Percentiles rank a stretch among this genome's conserved stretches.
Conservation (phyloP, 2,113 vertebrate species). For the Hydrochoerus hydrochaeris region DNA sequence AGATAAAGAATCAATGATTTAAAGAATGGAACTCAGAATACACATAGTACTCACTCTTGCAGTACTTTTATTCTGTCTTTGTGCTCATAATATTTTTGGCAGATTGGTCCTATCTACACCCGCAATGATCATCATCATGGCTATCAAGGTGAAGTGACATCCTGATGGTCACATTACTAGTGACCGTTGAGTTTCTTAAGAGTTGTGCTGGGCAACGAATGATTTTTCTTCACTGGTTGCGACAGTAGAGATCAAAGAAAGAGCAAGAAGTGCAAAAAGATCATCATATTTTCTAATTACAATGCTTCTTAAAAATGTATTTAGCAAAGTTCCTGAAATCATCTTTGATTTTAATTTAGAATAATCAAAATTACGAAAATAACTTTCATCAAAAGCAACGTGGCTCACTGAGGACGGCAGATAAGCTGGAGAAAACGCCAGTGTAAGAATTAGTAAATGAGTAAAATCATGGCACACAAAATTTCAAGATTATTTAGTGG, state of each 20-base stretch:
- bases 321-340: neutral
- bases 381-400: slow-evolving; percentile 33
- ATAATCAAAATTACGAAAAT: slow-evolving; percentile 45
- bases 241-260: neutral
- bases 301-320: neutral
- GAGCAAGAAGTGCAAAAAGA: neutral
- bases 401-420: neutral
- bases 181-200: neutral
- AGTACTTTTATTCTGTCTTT: neutral
- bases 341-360: slow-evolving; percentile 37
- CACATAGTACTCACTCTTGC: neutral
- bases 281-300: neutral
- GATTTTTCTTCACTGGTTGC: neutral
- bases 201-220: neutral
- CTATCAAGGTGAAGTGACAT: neutral
- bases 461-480: neutral
- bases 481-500: slow-evolving; percentile 41
- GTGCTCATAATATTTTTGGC: neutral
- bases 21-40: neutral
- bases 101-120: neutral
- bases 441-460: neutral
- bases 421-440: slow-evolving; percentile 36
- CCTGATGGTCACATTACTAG: neutral
- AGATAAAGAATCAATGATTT: neutral
- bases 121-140: rapidly evolving